Conservation (phyloP, 1,140 invertebrate genomes). For the Macrobrachium nipponense region DNA sequence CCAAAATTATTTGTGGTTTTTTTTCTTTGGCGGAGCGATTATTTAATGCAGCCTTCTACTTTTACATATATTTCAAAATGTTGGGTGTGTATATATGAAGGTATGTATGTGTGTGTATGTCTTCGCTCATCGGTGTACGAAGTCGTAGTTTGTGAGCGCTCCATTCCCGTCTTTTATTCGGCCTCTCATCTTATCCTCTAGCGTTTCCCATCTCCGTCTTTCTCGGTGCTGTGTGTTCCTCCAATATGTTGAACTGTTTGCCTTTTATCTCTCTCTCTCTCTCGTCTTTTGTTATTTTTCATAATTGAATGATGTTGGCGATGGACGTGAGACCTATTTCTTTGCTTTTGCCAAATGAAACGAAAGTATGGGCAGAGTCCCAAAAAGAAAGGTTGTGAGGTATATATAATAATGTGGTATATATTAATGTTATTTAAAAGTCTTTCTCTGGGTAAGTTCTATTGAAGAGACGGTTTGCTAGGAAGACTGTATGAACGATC, state of each 20-base stretch:
- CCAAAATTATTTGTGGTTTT: background rate
- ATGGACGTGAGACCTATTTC: background rate
- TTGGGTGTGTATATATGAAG: slow-evolving; percentile 5
- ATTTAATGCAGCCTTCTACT: background rate
- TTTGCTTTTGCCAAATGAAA: background rate
- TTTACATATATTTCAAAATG: background rate
- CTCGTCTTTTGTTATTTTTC: slow-evolving; percentile 13
- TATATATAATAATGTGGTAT: background rate
- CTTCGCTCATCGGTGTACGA: background rate
- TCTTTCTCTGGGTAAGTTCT: slow-evolving; percentile 14
- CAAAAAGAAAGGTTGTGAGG: background rate
- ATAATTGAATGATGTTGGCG: background rate
- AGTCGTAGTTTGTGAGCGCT: background rate
- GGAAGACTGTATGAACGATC: slow-evolving; percentile 13
- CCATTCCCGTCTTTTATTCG: background rate
- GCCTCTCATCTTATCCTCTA: background rate
- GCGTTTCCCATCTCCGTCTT: slow-evolving; percentile 4
- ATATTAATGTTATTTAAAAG: slow-evolving; percentile 24
- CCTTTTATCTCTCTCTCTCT: background rate
- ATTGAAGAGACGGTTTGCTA: slow-evolving; percentile 23
- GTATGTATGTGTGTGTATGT: slow-evolving; percentile 19
- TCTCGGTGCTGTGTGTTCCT: background rate
- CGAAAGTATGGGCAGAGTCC: background rate
- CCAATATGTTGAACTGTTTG: background rate
- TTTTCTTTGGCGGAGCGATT: background rate